Conservation (phyloP, 2,113 vertebrate genomes). For the Vombatus ursinus region DNA sequence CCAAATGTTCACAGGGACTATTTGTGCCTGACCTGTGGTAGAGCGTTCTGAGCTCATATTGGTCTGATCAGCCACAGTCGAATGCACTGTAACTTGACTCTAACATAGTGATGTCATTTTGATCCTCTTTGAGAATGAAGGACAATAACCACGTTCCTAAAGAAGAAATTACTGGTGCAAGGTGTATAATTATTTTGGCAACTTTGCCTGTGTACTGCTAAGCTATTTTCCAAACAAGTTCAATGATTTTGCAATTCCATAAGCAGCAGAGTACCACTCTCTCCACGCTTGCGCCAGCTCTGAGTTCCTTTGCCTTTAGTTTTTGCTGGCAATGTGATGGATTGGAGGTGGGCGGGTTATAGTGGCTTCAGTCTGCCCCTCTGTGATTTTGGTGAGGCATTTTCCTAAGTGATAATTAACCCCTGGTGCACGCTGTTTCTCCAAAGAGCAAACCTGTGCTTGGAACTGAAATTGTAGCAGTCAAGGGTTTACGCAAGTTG, state of each 20-base stretch:
- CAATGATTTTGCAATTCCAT: too few species aligned
- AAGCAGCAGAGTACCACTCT: too few species aligned
- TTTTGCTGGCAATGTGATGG: not conserved
- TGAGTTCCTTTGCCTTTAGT: not conserved
- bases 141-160: not conserved
- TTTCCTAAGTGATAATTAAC: not conserved
- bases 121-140: too few species aligned
- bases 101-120: too few species aligned
- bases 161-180: not conserved
- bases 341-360: not conserved
- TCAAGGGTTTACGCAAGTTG: conserved; percentile 8
- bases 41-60: too few species aligned
- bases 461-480: not conserved
- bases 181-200: not conserved
- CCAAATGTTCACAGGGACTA: too few species aligned
- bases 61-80: too few species aligned
- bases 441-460: not conserved
- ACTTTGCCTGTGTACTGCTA: not conserved
- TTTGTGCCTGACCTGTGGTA: too few species aligned
- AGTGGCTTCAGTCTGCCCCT: not conserved
- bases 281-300: too few species aligned
- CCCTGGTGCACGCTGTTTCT: not conserved
- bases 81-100: too few species aligned
- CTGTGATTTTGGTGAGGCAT: not conserved
- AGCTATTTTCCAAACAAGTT: not conserved